Base-by-base conservation (phyloP, 2,888 invertebrate species). In the Andrena minutula region DNA sequence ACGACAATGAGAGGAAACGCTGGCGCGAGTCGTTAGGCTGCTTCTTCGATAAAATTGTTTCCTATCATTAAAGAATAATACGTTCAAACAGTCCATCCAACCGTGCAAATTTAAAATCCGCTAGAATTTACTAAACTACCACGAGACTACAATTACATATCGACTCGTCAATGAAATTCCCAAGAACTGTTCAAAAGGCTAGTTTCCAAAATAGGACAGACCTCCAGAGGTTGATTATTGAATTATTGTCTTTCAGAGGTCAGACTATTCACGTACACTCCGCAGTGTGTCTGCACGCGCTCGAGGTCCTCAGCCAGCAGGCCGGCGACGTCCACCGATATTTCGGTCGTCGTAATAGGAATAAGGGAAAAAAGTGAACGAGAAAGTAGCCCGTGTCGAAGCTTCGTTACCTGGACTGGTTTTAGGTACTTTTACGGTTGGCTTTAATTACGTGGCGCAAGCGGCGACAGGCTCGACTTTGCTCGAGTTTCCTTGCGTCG, bases 291-390 rank as follows among this genome's bases (percentile, higher is more conserved):
- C 70, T 47, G 72, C 60, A 58, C 72, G 56, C 10, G 41, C 32
- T 41, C 20, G 78, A 72, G 82, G 83, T 82, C 89, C 87, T 88
- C 89, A 91, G 91, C 88, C 90, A 91, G 89, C 89, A 79, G 91
- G 90, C 88, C 92, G 72, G 64, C 26, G 69, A 47, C 64, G 47
- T 30, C 28, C 69, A 32, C 41, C 61, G 75, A 84, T 84, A 86
- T 84, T 86, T 86, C 75, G 30, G 70, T 69, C 76, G 26, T 75
- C 71, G 84, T 76, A 68, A 78, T 75, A 61, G 64, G 71, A 66
- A 70, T 41, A 51, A 78, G 70, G 2, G 63, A 69, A 75, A 84
- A 79, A 75, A 72, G 71, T 26, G 5, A 73, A 61, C 70, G 75
- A 69, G 75, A 75, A 69, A 80, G 51, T 71, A 84, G 76, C 69